phyloP scores from a whole-genome alignment of 2,113 vertebrate species.

The Pelobates fuscus region DNA sequence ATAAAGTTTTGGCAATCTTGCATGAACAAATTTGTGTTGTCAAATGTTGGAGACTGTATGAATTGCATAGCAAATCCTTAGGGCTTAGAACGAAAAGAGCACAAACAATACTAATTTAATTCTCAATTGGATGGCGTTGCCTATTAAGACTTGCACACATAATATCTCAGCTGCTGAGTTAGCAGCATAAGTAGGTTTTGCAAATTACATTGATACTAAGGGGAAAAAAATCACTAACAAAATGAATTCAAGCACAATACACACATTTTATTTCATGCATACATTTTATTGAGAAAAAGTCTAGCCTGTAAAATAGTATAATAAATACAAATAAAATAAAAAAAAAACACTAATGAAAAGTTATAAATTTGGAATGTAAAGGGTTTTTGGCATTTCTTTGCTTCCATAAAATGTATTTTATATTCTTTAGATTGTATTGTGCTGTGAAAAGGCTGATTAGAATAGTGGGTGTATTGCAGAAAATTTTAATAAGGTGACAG shows the following conservation, averaged over 20 bases:
- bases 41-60: background rate
- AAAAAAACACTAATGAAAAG: background rate
- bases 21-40: constrained; percentile 43
- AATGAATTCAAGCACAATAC: constrained; percentile 33
- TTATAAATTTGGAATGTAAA: no score
- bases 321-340: no score
- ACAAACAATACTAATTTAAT: background rate
- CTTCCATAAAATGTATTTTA: no score
- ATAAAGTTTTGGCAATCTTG: constrained; percentile 41
- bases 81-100: constrained; percentile 18
- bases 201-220: constrained; percentile 19
- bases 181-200: constrained; percentile 12
- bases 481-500: no score
- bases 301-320: background rate
- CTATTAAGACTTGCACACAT: background rate
- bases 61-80: background rate
- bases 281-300: constrained; percentile 4
- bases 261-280: background rate
- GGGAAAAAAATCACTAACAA: background rate
- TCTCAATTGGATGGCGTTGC: constrained; percentile 23
- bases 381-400: no score
- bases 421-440: no score
- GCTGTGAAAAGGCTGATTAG: no score
- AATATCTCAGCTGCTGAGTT: background rate
- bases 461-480: no score